These are phyloP conservation scores for Tangara arthus DNA, from an alignment of 2,797 vertebrate genomes.

Conservation along the genomic window DNA sequence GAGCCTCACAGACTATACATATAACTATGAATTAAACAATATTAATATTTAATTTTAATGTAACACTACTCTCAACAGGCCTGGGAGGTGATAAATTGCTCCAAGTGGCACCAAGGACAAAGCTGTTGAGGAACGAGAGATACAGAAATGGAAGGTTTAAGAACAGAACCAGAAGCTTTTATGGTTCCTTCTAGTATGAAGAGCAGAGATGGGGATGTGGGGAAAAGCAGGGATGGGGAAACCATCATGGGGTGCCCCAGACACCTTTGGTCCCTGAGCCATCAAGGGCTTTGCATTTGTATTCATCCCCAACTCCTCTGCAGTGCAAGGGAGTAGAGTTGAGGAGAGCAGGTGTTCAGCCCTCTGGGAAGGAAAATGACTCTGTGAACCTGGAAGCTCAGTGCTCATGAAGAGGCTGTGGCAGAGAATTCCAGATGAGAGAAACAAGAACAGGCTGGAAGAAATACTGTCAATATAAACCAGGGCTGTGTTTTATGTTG, in stretches of 20 bases:
- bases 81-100: neutral
- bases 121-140: neutral
- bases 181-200: neutral
- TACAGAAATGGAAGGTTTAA: neutral
- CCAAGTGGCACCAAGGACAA: neutral
- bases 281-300: neutral
- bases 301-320: neutral
- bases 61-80: neutral
- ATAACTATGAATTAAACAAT: neutral
- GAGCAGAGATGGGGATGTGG: neutral
- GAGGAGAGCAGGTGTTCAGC: neutral
- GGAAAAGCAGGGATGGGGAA: neutral
- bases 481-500: neutral
- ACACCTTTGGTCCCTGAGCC: accelerated
- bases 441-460: neutral
- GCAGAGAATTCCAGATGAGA: constrained; percentile 23
- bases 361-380: neutral
- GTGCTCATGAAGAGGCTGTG: neutral
- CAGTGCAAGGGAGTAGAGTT: neutral
- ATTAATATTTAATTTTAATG: neutral
- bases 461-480: neutral
- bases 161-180: neutral
- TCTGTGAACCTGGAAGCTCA: neutral
- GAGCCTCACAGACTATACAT: neutral
- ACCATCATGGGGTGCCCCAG: neutral